Percentiles rank a stretch among this genome's conserved stretches.
These are phyloP conservation scores for Syngnathus scovelli DNA, from an alignment of 2,113 vertebrate species.

Conservation along the genomic window DNA sequence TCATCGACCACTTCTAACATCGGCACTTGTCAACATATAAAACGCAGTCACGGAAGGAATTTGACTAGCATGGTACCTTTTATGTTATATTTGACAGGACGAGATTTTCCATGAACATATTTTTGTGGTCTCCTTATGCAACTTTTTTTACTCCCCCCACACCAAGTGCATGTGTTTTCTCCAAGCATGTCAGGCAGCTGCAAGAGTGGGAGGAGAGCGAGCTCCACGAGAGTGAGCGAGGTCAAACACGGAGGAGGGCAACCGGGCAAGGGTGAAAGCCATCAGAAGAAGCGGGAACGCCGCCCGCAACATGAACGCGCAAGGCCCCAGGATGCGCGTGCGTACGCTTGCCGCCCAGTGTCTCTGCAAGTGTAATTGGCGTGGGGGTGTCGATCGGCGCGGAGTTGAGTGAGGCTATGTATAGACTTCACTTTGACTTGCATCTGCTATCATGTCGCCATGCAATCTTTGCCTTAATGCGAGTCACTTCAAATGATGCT, in stretches of 20 bases:
- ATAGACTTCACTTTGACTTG: conserved; percentile 25
- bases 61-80: too few relatives aligned
- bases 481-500: conserved; percentile 16
- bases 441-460: background rate
- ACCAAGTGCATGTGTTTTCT: conserved; percentile 29
- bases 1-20: too few relatives aligned
- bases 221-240: conserved; percentile 48
- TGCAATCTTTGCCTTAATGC: background rate
- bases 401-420: conserved; percentile 59
- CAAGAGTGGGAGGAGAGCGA: conserved; percentile 54
- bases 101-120: too few relatives aligned
- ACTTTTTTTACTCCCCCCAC: too few relatives aligned
- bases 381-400: conserved; percentile 33
- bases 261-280: conserved; percentile 56
- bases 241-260: conserved; percentile 52
- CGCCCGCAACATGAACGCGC: conserved; percentile 11
- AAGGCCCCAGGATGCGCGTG: conserved; percentile 19
- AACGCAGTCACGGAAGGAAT: too few relatives aligned
- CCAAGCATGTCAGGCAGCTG: conserved; percentile 42
- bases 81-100: too few relatives aligned
- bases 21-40: too few relatives aligned
- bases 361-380: conserved; percentile 9
- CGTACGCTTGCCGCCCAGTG: background rate
- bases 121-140: too few relatives aligned
- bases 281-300: conserved; percentile 41